phyloP scores from a whole-genome alignment of 2,797 vertebrate genomes.

The Molothrus aeneus region DNA sequence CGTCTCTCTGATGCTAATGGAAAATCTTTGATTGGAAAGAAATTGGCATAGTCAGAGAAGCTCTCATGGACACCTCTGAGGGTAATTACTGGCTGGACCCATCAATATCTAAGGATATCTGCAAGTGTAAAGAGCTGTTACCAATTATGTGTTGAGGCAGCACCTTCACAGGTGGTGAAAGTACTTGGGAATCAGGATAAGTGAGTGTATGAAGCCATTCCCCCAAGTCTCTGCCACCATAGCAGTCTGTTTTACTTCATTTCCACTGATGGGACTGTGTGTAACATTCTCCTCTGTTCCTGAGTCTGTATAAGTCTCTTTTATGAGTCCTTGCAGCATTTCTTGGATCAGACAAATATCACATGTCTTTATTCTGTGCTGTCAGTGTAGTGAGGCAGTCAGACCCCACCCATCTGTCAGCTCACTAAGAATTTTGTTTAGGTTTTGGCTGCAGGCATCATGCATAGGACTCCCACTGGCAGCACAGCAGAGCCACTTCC shows the following conservation, averaged over 20 bases:
- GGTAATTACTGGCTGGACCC: not conserved
- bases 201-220: not conserved
- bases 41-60: not conserved
- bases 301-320: not conserved
- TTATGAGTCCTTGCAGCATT: not conserved
- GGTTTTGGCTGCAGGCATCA: not conserved
- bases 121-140: not conserved
- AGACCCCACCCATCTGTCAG: not conserved
- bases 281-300: not conserved
- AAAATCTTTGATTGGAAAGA: not conserved
- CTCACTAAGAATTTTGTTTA: not conserved
- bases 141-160: not conserved
- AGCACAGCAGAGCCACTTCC: not conserved
- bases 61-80: not conserved
- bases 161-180: not conserved
- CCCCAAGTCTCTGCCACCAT: not conserved
- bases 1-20: not conserved
- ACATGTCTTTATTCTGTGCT: not conserved
- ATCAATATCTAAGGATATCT: not conserved
- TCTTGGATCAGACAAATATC: not conserved
- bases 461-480: not conserved
- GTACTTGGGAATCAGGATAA: not conserved
- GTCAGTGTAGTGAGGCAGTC: not conserved
- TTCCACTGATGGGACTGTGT: not conserved
- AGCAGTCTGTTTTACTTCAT: not conserved